A percentile compares a stretch with the other conserved stretches of the same genome.
These are phyloP conservation scores for Macroteleia sp. DNA, from an alignment of 2,888 invertebrate species.

Conservation along the genomic window DNA sequence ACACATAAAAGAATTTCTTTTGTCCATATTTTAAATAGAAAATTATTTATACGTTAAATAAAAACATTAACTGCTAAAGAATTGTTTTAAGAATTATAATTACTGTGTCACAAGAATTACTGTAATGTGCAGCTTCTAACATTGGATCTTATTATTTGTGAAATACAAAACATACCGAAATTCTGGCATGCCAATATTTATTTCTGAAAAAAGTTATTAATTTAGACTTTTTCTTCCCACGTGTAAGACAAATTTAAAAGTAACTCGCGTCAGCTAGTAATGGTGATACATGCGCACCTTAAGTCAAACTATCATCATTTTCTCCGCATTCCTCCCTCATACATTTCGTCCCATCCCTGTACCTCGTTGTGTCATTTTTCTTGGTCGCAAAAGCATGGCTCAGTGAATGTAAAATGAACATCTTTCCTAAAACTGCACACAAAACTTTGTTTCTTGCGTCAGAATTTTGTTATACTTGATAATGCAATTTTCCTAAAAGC, in stretches of 20 bases:
- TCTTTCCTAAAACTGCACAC: slow-evolving; percentile 25
- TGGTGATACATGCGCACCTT: slow-evolving; percentile 23
- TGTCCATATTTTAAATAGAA: no score
- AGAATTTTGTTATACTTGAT: slow-evolving; percentile 67
- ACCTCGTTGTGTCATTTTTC: slow-evolving; percentile 42
- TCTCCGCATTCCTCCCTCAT: not conserved
- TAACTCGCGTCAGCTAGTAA: not conserved
- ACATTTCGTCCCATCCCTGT: not conserved
- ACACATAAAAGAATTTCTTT: no score
- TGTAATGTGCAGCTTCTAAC: no score
- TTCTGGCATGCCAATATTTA: no score
- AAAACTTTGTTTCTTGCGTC: slow-evolving; percentile 45
- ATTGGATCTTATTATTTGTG: no score
- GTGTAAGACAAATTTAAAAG: slow-evolving; percentile 6
- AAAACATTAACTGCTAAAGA: no score
- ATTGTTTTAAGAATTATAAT: no score
- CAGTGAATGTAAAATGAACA: slow-evolving; percentile 42
- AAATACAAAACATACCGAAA: no score
- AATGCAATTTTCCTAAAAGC: slow-evolving; percentile 69
- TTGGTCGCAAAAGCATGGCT: slow-evolving; percentile 18
- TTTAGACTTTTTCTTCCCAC: not conserved
- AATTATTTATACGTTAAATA: no score
- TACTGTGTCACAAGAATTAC: no score
- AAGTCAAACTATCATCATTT: slow-evolving; percentile 29
- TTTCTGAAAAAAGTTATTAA: not conserved